phyloP scores from a whole-genome alignment of 92 coral and sea anemone species.

The Parazoanthus swiftii region DNA sequence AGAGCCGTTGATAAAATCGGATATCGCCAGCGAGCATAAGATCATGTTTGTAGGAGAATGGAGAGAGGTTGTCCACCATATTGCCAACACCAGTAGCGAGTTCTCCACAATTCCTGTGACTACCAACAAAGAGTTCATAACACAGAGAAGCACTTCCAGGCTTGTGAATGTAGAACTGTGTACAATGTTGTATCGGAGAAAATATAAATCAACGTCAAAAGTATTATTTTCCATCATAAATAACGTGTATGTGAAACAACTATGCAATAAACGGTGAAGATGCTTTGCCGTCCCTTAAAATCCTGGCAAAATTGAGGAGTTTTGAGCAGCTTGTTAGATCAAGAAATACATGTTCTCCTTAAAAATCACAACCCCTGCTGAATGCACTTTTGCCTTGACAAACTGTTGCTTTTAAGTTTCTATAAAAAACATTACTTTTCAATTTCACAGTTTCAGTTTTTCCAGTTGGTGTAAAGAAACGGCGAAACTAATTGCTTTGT shows the following conservation, averaged over 20 bases:
- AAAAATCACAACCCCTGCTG: neutral
- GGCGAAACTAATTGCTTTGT: neutral
- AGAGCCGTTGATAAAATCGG: constrained; percentile 22
- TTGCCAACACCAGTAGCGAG: neutral
- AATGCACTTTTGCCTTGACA: neutral
- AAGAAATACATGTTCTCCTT: no score
- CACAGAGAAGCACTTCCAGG: constrained; percentile 6
- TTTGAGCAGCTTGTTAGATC: no score
- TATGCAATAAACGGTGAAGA: no score
- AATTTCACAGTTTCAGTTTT: neutral
- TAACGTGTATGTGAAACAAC: no score
- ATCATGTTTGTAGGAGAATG: constrained; percentile 23
- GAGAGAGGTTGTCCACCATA: constrained; percentile 7
- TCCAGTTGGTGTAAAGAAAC: neutral
- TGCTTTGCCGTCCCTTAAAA: no score
- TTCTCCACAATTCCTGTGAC: neutral
- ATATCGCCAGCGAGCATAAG: constrained; percentile 22
- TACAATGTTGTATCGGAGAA: constrained; percentile 10
- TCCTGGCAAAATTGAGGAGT: no score
- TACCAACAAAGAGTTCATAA: neutral
- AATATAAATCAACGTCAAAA: constrained; percentile 20
- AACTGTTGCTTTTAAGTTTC: neutral
- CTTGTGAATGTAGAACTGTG: neutral
- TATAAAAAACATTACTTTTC: neutral
- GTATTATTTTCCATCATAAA: neutral